phyloP scores from a whole-genome alignment of 2,113 vertebrate genomes.

The Gyps fulvus region DNA sequence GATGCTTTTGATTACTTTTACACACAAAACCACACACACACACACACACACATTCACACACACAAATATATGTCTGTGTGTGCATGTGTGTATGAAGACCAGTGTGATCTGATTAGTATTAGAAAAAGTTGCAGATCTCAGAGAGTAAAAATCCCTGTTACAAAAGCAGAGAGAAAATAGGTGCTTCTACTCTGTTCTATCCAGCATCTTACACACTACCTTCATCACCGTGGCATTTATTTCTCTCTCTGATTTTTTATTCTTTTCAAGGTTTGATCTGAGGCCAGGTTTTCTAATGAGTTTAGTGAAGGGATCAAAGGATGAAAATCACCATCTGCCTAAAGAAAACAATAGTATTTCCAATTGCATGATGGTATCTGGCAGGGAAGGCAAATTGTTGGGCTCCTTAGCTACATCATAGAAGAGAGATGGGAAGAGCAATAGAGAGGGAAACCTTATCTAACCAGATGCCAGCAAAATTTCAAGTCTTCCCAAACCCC shows the following conservation, averaged over 20 bases:
- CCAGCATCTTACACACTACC: background rate
- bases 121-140: background rate
- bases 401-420: background rate
- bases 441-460: background rate
- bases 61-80: accelerated
- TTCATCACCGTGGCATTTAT: background rate
- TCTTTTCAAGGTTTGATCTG: conserved; percentile 43
- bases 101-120: background rate
- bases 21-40: background rate
- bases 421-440: background rate
- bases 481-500: background rate
- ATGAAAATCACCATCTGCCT: conserved; percentile 55
- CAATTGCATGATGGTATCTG: conserved; percentile 53
- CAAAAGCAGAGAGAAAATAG: background rate
- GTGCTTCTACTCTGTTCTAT: background rate
- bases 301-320: conserved; percentile 60
- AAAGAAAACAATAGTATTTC: conserved; percentile 64
- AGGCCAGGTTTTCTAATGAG: conserved; percentile 66
- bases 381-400: background rate
- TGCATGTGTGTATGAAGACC: background rate
- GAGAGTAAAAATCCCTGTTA: background rate
- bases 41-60: accelerated
- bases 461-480: background rate
- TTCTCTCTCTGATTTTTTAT: background rate
- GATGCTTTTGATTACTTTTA: background rate